These are phyloP conservation scores for Sandelia bainsii DNA, from an alignment of 2,797 vertebrate species.

Conservation along the genomic window DNA sequence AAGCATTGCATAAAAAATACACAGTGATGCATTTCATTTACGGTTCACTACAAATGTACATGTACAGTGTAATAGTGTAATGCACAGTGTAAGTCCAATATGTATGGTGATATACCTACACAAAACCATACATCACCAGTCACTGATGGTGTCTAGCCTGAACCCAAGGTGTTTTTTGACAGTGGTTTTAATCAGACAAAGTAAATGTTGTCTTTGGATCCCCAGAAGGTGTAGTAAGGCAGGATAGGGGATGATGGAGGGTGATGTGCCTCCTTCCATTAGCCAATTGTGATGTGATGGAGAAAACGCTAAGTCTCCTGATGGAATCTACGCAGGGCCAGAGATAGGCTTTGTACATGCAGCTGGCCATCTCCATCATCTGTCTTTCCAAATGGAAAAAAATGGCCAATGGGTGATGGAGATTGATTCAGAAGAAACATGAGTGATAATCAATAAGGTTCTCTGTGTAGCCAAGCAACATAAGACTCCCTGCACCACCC, in stretches of 20 bases:
- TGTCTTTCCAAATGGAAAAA: slow-evolving; percentile 68
- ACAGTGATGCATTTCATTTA: slow-evolving; percentile 24
- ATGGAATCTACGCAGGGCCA: slow-evolving; percentile 57
- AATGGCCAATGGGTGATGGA: slow-evolving; percentile 79
- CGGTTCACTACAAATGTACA: slow-evolving; percentile 22
- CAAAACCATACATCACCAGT: slow-evolving; percentile 28
- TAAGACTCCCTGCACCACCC: slow-evolving; percentile 57
- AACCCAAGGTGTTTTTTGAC: slow-evolving; percentile 53
- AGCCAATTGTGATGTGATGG: slow-evolving; percentile 48
- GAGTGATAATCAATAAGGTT: slow-evolving; percentile 80
- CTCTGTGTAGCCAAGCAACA: slow-evolving; percentile 62
- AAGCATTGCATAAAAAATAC: slow-evolving; percentile 29
- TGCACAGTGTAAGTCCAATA: not conserved
- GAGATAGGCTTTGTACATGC: slow-evolving; percentile 38
- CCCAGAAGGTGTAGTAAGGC: slow-evolving; percentile 28
- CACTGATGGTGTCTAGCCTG: slow-evolving; percentile 18
- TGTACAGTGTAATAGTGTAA: not conserved
- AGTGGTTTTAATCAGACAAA: slow-evolving; percentile 71
- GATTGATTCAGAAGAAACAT: slow-evolving; percentile 82
- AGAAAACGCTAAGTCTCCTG: slow-evolving; percentile 65
- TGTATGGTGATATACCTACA: slow-evolving; percentile 3
- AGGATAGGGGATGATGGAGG: slow-evolving; percentile 1
- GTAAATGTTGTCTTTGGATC: slow-evolving; percentile 72
- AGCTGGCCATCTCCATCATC: slow-evolving; percentile 63
- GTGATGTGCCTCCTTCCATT: slow-evolving; percentile 69